Evolutionary conservation across 2,888 invertebrate genomes (phyloP).

Genomic region (Drosophila vallismaia): DNA sequence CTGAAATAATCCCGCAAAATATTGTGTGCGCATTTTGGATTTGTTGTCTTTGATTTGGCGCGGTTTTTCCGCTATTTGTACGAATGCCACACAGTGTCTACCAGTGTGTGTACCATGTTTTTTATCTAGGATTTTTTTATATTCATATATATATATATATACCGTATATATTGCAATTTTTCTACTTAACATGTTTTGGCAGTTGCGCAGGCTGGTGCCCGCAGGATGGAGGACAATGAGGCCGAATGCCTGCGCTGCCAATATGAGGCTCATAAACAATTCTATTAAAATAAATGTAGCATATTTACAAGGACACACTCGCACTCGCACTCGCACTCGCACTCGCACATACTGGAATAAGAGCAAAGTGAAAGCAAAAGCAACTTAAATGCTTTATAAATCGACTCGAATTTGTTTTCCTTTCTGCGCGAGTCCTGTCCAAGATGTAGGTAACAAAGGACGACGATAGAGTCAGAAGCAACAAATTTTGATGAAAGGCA

Average conservation of each 20-base stretch:
- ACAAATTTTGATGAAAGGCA: constrained; percentile 60
- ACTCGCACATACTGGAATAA: constrained; percentile 2
- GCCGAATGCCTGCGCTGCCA: constrained; percentile 53
- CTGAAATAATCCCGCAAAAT: constrained; percentile 76
- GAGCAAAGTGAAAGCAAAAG: constrained; percentile 37
- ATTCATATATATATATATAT: not conserved
- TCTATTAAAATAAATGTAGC: constrained; percentile 78
- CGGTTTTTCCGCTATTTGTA: constrained; percentile 44
- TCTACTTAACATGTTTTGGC: constrained; percentile 71
- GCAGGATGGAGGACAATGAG: constrained; percentile 48
- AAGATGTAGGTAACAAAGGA: constrained; percentile 11
- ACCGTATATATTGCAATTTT: constrained; percentile 46
- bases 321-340: not conserved
- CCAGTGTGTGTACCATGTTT: constrained; percentile 25
- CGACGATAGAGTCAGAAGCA: constrained; percentile 39
- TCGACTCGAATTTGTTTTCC: constrained; percentile 66
- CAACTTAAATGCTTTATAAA: constrained; percentile 70
- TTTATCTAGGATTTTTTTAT: constrained; percentile 15
- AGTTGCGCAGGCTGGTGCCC: constrained; percentile 56
- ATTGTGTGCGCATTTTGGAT: constrained; percentile 57
- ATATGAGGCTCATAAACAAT: constrained; percentile 68
- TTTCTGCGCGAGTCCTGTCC: constrained; percentile 21
- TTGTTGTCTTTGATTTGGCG: constrained; percentile 78
- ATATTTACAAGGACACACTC: constrained; percentile 60
- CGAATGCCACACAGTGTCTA: not conserved